Conservation (phyloP, 2,113 vertebrate species). For the Climacteris rufus region DNA sequence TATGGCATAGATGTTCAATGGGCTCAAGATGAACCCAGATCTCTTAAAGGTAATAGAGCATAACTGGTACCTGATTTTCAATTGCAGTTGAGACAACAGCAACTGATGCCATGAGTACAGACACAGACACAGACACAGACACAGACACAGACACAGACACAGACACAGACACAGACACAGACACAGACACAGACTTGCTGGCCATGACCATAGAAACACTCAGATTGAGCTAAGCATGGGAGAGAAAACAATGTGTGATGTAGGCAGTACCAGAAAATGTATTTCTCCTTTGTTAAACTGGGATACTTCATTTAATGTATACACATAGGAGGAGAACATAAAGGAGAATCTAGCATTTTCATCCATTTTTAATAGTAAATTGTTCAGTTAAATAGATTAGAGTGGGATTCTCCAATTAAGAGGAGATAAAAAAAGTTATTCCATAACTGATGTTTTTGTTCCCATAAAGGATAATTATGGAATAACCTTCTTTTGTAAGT, state of each 20-base stretch:
- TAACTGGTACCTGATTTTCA: neutral
- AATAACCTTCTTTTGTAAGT: constrained; percentile 12
- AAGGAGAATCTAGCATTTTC: neutral
- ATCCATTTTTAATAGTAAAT: constrained; percentile 13
- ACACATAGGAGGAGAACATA: neutral
- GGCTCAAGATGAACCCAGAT: neutral
- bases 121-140: no score
- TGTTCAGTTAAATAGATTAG: neutral
- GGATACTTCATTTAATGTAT: neutral
- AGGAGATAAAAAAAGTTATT: neutral
- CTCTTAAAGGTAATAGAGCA: neutral
- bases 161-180: neutral
- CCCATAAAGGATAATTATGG: neutral
- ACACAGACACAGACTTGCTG: neutral
- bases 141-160: no score
- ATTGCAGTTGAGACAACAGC: neutral
- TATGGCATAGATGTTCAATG: neutral
- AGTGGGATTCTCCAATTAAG: neutral
- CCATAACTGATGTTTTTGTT: constrained; percentile 7
- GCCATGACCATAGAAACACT: neutral
- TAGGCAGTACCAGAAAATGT: neutral
- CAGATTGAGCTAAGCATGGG: neutral
- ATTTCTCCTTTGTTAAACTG: neutral
- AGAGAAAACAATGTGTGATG: neutral
- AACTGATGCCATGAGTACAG: neutral